phyloP scores from a whole-genome alignment of 2,113 vertebrate genomes.

The Myiozetetes cayanensis region DNA sequence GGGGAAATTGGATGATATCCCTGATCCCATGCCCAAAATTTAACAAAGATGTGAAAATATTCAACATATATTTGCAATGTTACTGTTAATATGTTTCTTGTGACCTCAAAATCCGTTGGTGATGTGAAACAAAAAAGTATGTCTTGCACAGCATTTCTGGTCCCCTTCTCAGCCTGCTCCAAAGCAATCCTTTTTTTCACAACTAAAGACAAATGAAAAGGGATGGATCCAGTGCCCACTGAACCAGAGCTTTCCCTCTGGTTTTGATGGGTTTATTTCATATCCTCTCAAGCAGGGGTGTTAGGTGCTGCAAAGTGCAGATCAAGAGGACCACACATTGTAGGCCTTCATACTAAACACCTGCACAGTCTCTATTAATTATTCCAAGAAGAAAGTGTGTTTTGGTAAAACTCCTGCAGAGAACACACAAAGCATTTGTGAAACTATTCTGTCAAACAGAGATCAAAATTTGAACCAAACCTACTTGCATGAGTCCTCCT shows the following conservation, averaged over 20 bases:
- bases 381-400: background rate
- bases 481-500: background rate
- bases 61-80: background rate
- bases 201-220: background rate
- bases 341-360: background rate
- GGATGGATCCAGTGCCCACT: rapidly evolving
- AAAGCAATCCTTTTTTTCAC: background rate
- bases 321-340: background rate
- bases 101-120: background rate
- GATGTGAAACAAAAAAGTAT: background rate
- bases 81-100: background rate
- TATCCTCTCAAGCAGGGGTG: background rate
- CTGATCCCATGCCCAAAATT: background rate
- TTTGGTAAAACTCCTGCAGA: background rate
- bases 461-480: background rate
- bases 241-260: background rate
- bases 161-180: background rate
- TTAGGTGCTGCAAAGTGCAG: background rate
- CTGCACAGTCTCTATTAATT: background rate
- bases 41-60: background rate
- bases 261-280: background rate
- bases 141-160: background rate
- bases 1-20: background rate
- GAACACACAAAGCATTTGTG: background rate
- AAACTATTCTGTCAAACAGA: background rate